Base-by-base conservation (phyloP, 2,797 vertebrate genomes). In the Sebastes diaconus region DNA sequence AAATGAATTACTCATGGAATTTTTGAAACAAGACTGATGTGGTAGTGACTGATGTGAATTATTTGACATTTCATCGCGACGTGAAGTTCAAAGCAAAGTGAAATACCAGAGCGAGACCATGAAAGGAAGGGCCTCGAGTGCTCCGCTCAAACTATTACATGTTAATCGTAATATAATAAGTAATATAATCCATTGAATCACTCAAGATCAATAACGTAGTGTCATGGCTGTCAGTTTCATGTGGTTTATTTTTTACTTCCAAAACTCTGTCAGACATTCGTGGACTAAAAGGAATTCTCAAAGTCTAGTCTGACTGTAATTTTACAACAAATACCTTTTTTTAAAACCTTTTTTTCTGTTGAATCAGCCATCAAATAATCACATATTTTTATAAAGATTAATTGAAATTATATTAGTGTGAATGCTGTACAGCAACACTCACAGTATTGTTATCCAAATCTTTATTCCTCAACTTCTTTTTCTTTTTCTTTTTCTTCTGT, bases 1-100 rank as follows among this genome's bases (percentile, higher is more conserved):
- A 82, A 74, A 77, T 85, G 13, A 83, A 77, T 88, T 79, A 84
- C 39, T 85, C 68, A 25, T 76, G 66, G 25, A 80, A 78, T 42
- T 20, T 50, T 52, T 2, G 7, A 63, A 67, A 46, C n/a, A 58
- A 36, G 66, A 83, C 20, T 61, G 61, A 75, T 81, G 72, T 70
- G 66, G 65, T 69, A 69, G 30, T 79, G 74, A 39, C 34, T 65
- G 34, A 80, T 79, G 58, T 71, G 81, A 76, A 61, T 77, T 29
- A 69, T 82, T 88, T 80, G 71, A 73, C 50, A 60, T 86, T 83
- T 81, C 68, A 74, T 76, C 34, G 1, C 69, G 58, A 70, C 22
- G 8, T 11, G 10, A 64, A 79, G 63, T 84, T 81, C 39, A 84
- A 77, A 83, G 77, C 54, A 36, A 25, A 73, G 65, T 50, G 58